These are phyloP conservation scores for Bergia puertoricense DNA, from an alignment of 92 coral and sea anemone genomes.

Conservation along the genomic window DNA sequence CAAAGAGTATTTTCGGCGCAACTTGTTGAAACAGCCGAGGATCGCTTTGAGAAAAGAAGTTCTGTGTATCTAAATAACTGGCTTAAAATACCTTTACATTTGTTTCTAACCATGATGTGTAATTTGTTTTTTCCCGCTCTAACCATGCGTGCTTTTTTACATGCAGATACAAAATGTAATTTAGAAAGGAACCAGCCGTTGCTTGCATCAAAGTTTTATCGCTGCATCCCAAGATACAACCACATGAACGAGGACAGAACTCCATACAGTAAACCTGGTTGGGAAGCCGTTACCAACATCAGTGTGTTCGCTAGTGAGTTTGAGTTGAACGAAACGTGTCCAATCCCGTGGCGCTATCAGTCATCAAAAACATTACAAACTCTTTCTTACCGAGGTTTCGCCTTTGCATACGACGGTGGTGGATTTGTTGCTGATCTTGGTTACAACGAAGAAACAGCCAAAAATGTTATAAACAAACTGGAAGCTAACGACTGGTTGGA, in stretches of 20 bases:
- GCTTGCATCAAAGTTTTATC: conserved; percentile 59
- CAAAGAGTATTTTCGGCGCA: too few species aligned
- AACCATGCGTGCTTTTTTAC: not conserved
- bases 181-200: conserved; percentile 51
- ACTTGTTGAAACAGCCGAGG: too few species aligned
- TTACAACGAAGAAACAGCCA: conserved; percentile 70
- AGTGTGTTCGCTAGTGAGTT: conserved; percentile 59
- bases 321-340: conserved; percentile 68
- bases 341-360: conserved; percentile 87
- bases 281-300: conserved; percentile 65
- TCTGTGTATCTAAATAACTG: not conserved
- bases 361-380: conserved; percentile 42
- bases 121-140: not conserved
- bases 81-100: not conserved
- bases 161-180: conserved; percentile 54
- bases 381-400: conserved; percentile 63
- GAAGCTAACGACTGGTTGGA: conserved; percentile 72
- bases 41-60: too few species aligned
- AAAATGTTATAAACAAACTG: conserved; percentile 52
- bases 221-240: conserved; percentile 71
- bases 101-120: not conserved
- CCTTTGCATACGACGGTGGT: conserved; percentile 72
- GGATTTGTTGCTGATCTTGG: conserved; percentile 88
- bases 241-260: conserved; percentile 56
- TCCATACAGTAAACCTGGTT: conserved; percentile 73